These are phyloP conservation scores for Sciaenops ocellatus DNA, from an alignment of 2,797 vertebrate species.

Conservation along the genomic window DNA sequence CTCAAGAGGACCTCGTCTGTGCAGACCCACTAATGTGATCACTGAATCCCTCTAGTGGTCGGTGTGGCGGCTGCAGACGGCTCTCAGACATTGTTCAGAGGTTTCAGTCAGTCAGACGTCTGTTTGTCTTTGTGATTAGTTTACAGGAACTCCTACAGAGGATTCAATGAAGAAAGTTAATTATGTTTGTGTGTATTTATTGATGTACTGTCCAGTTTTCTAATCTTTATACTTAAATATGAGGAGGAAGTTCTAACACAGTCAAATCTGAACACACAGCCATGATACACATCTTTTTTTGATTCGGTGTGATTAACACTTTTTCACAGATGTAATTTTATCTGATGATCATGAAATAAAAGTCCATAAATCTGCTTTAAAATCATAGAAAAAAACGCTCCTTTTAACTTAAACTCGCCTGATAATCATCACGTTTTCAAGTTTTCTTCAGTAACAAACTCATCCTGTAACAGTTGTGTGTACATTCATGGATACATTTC, in stretches of 20 bases:
- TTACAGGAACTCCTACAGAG: not conserved
- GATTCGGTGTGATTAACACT: not conserved
- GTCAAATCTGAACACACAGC: not conserved
- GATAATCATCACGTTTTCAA: not conserved
- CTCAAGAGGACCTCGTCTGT: slow-evolving; percentile 60
- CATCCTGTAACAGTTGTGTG: not conserved
- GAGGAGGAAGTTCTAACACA: not conserved
- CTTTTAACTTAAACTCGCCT: not conserved
- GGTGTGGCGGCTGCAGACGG: slow-evolving; percentile 27
- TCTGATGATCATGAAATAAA: not conserved
- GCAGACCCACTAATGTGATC: slow-evolving; percentile 38
- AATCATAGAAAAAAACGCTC: not conserved
- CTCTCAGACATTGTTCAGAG: slow-evolving; percentile 38
- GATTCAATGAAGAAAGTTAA: not conserved
- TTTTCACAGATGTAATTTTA: not conserved
- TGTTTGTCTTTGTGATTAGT: not conserved
- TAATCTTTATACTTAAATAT: not conserved
- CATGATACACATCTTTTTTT: not conserved
- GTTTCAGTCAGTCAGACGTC: slow-evolving; percentile 1
- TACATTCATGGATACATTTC: not conserved
- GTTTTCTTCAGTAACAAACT: slow-evolving; percentile 5
- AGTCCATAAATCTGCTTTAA: not conserved
- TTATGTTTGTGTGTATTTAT: not conserved
- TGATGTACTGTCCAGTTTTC: not conserved
- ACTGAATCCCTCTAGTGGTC: slow-evolving; percentile 75